Conservation (phyloP, 2,797 vertebrate genomes). For the Phyllotis vaccarum region DNA sequence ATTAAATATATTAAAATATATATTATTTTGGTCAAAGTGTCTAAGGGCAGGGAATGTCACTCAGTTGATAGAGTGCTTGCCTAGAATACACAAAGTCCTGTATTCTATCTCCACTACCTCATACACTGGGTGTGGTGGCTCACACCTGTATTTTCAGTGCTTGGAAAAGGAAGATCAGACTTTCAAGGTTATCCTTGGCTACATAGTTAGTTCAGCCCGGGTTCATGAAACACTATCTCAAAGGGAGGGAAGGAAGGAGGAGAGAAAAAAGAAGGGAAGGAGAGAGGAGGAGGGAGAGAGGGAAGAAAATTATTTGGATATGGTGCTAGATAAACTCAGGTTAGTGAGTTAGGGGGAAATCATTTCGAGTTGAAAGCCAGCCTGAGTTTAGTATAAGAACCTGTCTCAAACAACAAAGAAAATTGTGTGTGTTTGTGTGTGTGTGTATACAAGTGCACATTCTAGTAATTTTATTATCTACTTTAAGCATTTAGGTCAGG, state of each 20-base stretch:
- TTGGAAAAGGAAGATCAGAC: neutral
- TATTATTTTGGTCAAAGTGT: neutral
- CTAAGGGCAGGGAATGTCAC: neutral
- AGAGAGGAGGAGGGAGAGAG: no score
- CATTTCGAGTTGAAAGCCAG: neutral
- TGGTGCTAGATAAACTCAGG: neutral
- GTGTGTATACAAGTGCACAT: neutral
- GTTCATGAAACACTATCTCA: neutral
- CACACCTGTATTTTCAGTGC: neutral
- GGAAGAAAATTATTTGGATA: neutral
- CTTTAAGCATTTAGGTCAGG: conserved; percentile 31
- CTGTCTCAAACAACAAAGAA: neutral
- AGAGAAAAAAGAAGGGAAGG: no score
- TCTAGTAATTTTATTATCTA: conserved; percentile 42
- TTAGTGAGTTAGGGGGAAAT: neutral
- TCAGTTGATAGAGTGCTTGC: neutral
- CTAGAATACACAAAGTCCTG: neutral
- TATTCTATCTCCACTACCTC: neutral
- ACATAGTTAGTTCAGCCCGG: neutral
- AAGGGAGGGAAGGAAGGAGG: no score
- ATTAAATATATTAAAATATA: neutral
- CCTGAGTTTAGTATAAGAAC: neutral
- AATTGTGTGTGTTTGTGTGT: neutral
- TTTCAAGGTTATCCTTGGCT: no score
- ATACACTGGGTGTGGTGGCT: neutral